Evolutionary conservation across 30 jellyfish, hydroid and myxozoan genomes (phyloP), one percentile per base, ranked within the genome.

Genomic region (Pelagia noctiluca): DNA sequence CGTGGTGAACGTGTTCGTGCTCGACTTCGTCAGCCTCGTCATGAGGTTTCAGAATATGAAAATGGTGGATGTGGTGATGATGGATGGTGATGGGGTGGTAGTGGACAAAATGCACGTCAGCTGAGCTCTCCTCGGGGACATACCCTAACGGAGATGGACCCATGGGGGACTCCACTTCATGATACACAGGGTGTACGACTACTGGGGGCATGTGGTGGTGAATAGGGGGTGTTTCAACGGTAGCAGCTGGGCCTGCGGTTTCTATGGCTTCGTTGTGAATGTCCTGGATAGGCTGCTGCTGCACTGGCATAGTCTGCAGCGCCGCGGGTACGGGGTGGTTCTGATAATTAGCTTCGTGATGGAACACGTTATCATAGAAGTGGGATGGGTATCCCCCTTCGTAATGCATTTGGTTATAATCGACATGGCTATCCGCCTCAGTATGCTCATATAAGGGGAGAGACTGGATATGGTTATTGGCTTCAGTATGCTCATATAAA

Each of bases 61-160:
- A 86, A 47, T 79, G 96, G 30, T 81, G 91, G 22, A 81, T 81
- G 33, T 81, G 91, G 26, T 81, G 91, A 37, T 81, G 91, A 50
- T 81, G 91, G 7, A 81, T 81, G 28, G 91, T 81, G 2, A 81
- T 57, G 31, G 91, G 91, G 26, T 81, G 91, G 33, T 64, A 81
- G 54, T 81, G 91, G 53, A 67, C 73, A 38, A 30, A 66, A n/a
- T 81, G 91, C n/a, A n/a, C n/a, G 84, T 84, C 67, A 24, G 84
- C 85, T 16, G 91, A 64, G 50, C 91, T 84, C 47, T 81, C 91
- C 28, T 81, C 91, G 13, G 91, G 91, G 77, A 67, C 84, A 49
- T 63, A 79, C 61, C 90, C 90, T n/a, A 33, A 33, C 7, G 76
- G 24, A 2, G 91, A 67, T 36, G 84, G 84, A 16, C 84, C 70